These are phyloP conservation scores for Hippocampus barbouri DNA, from an alignment of 2,113 vertebrate species.

Conservation along the genomic window DNA sequence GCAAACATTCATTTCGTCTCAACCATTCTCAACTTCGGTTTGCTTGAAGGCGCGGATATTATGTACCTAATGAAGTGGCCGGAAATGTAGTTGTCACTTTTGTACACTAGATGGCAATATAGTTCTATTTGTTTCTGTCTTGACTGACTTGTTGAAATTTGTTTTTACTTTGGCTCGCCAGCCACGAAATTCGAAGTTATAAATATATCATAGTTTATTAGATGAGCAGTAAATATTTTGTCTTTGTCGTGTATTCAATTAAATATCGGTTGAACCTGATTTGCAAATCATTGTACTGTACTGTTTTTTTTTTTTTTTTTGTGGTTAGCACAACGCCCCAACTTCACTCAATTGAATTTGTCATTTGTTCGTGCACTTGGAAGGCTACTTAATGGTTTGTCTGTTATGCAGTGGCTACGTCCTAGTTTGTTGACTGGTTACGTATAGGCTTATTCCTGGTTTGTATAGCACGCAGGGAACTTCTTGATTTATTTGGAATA, in stretches of 20 bases:
- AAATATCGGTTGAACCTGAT: too few species aligned
- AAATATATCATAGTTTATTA: too few species aligned
- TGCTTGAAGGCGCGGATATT: not conserved
- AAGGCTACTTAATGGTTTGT: not conserved
- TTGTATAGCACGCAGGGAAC: not conserved
- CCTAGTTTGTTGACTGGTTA: not conserved
- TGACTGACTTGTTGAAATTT: not conserved
- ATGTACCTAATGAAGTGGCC: not conserved
- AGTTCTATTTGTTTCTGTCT: slow-evolving; percentile 6
- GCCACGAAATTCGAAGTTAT: too few species aligned
- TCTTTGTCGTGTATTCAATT: too few species aligned
- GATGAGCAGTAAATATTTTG: too few species aligned
- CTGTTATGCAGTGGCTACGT: not conserved
- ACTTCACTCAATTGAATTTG: too few species aligned
- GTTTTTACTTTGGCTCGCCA: not conserved
- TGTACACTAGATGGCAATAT: slow-evolving; percentile 66
- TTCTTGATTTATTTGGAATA: not conserved
- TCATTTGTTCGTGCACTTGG: not conserved
- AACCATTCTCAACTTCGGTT: not conserved
- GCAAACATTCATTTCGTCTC: not conserved
- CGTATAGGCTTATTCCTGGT: not conserved
- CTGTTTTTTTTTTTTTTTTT: too few species aligned
- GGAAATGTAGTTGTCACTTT: slow-evolving; percentile 15
- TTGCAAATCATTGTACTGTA: too few species aligned
- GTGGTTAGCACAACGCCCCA: too few species aligned